Percentiles rank a stretch among this genome's conserved stretches.
These are phyloP conservation scores for Phacellophora camtschatica DNA, from an alignment of 30 jellyfish, hydroid and myxozoan genomes.

Conservation along the genomic window DNA sequence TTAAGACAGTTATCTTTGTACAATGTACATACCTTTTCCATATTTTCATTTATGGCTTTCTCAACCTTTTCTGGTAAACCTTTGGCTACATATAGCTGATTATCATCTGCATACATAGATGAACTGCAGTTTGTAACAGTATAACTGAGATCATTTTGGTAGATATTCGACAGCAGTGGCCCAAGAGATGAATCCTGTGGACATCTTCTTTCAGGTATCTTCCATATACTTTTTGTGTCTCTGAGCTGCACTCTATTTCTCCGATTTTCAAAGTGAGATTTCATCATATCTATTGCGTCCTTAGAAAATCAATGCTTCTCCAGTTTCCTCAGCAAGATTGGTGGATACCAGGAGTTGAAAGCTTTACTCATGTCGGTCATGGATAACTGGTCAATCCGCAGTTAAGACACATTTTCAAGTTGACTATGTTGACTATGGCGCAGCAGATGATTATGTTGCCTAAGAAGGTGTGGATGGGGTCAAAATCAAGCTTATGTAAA, in stretches of 20 bases:
- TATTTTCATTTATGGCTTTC: slow-evolving; percentile 23
- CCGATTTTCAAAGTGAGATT: slow-evolving; percentile 34
- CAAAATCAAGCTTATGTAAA: too few relatives aligned
- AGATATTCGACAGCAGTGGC: slow-evolving; percentile 49
- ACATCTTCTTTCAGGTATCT: slow-evolving; percentile 30
- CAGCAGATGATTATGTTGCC: too few relatives aligned
- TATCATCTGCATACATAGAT: slow-evolving; percentile 54
- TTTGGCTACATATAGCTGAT: slow-evolving; percentile 51
- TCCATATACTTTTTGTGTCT: slow-evolving; percentile 36
- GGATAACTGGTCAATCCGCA: too few relatives aligned
- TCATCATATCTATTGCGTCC: slow-evolving; percentile 19
- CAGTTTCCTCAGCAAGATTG: slow-evolving; percentile 16
- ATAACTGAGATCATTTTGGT: slow-evolving; percentile 44
- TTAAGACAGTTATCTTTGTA: slow-evolving; percentile 5
- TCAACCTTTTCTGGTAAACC: slow-evolving; percentile 37
- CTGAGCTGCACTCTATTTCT: slow-evolving; percentile 32
- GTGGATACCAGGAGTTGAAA: slow-evolving; percentile 25
- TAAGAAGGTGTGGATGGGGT: too few relatives aligned
- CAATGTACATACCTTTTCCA: slow-evolving; percentile 40
- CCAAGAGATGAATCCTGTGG: slow-evolving; percentile 53
- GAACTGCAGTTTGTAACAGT: slow-evolving; percentile 6
- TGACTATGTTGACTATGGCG: too few relatives aligned
- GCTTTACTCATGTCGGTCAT: slow-evolving; percentile 60
- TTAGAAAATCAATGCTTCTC: neutral
- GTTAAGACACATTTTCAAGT: too few relatives aligned